Percentiles rank a stretch among this genome's conserved stretches.
These are phyloP conservation scores for Oxystoma pomonae DNA, from an alignment of 2,888 invertebrate species.

Conservation along the genomic window DNA sequence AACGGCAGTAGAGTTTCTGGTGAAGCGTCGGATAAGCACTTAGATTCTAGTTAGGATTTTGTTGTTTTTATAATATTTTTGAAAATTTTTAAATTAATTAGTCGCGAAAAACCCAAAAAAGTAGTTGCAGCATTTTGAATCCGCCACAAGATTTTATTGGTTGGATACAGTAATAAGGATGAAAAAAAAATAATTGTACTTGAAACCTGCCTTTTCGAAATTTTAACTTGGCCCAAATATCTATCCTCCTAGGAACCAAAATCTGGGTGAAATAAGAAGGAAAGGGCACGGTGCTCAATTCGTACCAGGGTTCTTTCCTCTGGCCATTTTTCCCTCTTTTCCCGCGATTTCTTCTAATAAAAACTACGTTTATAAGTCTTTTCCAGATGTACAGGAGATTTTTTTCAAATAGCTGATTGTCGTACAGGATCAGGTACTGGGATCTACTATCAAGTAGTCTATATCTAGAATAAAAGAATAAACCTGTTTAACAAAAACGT, in stretches of 20 bases:
- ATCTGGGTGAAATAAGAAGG: slow-evolving; percentile 58
- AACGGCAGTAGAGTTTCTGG: no score
- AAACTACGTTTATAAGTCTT: slow-evolving; percentile 69
- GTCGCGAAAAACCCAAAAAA: no score
- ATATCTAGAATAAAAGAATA: slow-evolving; percentile 48
- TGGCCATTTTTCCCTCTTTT: slow-evolving; percentile 22
- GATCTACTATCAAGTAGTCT: slow-evolving; percentile 67
- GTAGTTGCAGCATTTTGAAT: no score
- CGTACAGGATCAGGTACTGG: slow-evolving; percentile 67
- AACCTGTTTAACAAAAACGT: not conserved
- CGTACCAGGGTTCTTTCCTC: slow-evolving; percentile 58
- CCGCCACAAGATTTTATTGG: no score
- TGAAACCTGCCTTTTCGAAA: slow-evolving; percentile 51
- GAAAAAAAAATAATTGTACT: no score
- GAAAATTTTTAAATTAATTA: no score
- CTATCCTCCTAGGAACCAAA: slow-evolving; percentile 59
- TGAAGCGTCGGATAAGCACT: no score
- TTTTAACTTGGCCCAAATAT: slow-evolving; percentile 63
- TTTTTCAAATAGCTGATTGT: slow-evolving; percentile 61
- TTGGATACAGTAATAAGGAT: no score
- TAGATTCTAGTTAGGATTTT: no score
- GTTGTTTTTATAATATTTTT: no score
- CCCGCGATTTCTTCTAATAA: slow-evolving; percentile 56
- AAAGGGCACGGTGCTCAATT: slow-evolving; percentile 69
- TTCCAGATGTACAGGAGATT: slow-evolving; percentile 72